Base-by-base conservation (phyloP, 2,797 vertebrate genomes). In the Ficedula albicollis region DNA sequence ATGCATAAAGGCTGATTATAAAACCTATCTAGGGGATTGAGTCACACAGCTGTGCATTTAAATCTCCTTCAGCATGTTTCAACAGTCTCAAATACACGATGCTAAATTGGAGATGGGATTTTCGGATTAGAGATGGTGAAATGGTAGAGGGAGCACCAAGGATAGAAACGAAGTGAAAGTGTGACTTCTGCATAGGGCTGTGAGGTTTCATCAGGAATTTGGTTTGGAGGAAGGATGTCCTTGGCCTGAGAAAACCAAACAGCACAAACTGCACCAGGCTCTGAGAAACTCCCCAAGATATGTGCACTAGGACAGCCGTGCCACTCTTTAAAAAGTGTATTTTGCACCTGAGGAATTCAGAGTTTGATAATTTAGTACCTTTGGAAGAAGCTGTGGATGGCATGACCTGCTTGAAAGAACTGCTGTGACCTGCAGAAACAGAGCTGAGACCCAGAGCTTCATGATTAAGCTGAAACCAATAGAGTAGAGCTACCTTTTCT, bases 11-110 rank as follows among this genome's bases (percentile, higher is more conserved):
- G 34, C 81, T 93, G 93, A 92, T 92, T 92, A 83, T 52, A 75
- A 91, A 91, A 91, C 63, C 39, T 85, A 44, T 89, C 66, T 41
- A 77, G 85, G 39, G 59, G 87, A 87, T 69, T 93, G 84, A 93
- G 89, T 72, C 95, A 94, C 90, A 85, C 81, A 93, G 89, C 79
- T 89, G 75, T 80, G 66, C 87, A 83, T 66, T 77, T 64, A 64
- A 93, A 92, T 87, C 88, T 93, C 82, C 56, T 91, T 79, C 74
- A 51, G 44, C 11, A 13, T 32, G 52, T 93, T 93, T 82, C 79
- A 79, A 63, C 38, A 74, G 27, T 55, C 68, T 91, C 56, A 87
- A 76, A 79, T 44, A 60, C 38, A 49, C 10, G 19, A 66, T 60
- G 39, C 44, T 87, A 81, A 93, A 83, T 1, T 83, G 26, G 54